Percentiles rank a stretch among this genome's conserved stretches.
These are phyloP conservation scores for Pelmatolapia mariae DNA, from an alignment of 2,113 vertebrate genomes.

Conservation along the genomic window DNA sequence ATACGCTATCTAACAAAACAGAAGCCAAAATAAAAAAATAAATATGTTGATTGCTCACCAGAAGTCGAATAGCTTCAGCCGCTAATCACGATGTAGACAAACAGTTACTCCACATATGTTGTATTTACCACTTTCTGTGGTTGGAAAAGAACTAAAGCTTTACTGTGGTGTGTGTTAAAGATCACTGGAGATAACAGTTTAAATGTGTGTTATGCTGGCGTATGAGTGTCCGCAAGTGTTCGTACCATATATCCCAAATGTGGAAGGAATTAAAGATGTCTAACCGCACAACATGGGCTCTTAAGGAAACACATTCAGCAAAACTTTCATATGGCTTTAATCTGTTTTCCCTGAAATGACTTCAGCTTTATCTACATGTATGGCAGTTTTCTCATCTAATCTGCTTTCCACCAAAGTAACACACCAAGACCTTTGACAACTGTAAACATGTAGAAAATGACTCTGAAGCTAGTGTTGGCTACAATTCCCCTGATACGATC, in stretches of 20 bases:
- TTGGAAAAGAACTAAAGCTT: not conserved
- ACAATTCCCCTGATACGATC: slow-evolving; percentile 11
- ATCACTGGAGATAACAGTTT: not conserved
- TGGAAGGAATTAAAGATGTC: slow-evolving; percentile 17
- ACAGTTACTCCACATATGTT: not conserved
- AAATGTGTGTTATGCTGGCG: not conserved
- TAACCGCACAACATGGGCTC: not conserved
- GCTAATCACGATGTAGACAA: not conserved
- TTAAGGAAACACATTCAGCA: not conserved
- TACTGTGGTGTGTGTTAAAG: not conserved
- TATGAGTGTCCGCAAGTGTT: not conserved
- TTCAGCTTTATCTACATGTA: slow-evolving; percentile 27
- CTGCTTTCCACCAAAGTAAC: slow-evolving; percentile 11
- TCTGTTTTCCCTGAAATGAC: slow-evolving; percentile 31
- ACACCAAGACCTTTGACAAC: not conserved
- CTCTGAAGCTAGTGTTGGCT: not conserved
- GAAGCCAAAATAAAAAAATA: not conserved
- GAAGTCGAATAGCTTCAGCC: not conserved
- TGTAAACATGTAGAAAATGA: slow-evolving; percentile 21
- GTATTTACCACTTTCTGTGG: not conserved
- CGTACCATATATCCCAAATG: not conserved
- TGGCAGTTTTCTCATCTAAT: slow-evolving; percentile 24
- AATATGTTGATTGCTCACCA: not conserved
- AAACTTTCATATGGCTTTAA: slow-evolving; percentile 26
- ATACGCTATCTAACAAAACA: not conserved